These are phyloP conservation scores for Blastomussa wellsi DNA, from an alignment of 92 coral and sea anemone species.

Conservation along the genomic window DNA sequence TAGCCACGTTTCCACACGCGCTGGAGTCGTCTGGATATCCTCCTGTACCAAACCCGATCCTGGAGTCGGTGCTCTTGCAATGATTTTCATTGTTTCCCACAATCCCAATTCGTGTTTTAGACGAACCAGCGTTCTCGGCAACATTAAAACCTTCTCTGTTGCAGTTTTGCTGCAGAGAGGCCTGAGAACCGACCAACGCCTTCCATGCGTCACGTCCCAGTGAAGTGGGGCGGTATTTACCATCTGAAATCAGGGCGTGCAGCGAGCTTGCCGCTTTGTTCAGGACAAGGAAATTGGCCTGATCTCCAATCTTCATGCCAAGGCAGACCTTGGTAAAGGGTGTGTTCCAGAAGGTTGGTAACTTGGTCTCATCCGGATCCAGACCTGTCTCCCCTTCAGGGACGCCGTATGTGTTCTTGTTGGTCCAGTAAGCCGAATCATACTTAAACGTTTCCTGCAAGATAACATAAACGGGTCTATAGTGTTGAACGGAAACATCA, in stretches of 20 bases:
- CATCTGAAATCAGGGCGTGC: not conserved
- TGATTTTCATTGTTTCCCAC: not conserved
- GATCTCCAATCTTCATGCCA: not conserved
- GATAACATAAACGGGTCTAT: too few species aligned
- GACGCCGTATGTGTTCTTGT: not conserved
- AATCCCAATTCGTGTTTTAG: too few species aligned
- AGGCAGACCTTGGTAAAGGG: not conserved
- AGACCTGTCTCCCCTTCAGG: not conserved
- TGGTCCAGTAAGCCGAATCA: not conserved
- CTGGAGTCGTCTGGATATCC: conserved; percentile 3
- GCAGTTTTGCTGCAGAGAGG: too few species aligned
- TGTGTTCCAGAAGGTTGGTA: not conserved
- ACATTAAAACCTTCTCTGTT: too few species aligned
- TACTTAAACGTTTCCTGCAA: not conserved
- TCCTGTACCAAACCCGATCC: conserved; percentile 14
- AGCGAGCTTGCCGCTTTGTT: not conserved
- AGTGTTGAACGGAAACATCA: too few species aligned
- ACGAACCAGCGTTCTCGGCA: too few species aligned
- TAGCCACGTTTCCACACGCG: conserved; percentile 9
- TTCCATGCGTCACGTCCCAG: not conserved
- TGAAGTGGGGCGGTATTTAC: not conserved
- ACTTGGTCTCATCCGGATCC: not conserved
- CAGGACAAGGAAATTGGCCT: not conserved
- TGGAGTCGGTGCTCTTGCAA: not conserved
- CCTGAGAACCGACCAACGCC: not conserved